These are phyloP conservation scores for Monopterus albus DNA, from an alignment of 2,113 vertebrate genomes.

Conservation along the genomic window DNA sequence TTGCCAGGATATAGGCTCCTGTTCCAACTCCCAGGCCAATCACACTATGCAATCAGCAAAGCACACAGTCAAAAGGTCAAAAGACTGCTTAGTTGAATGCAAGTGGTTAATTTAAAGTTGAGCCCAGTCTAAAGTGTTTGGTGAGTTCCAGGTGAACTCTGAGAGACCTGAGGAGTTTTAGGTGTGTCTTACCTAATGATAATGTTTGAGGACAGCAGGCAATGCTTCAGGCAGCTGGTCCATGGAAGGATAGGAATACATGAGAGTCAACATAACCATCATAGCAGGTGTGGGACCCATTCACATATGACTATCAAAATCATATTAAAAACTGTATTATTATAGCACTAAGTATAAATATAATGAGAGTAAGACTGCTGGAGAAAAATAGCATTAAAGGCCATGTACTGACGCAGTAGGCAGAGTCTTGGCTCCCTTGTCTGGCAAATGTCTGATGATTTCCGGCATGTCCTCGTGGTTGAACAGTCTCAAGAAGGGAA, in stretches of 20 bases:
- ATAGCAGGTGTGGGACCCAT: not conserved
- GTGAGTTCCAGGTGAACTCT: too few relatives aligned
- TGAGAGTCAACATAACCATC: slow-evolving; percentile 54
- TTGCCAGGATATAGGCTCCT: slow-evolving; percentile 90
- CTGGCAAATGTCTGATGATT: slow-evolving; percentile 91
- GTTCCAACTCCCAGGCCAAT: slow-evolving; percentile 94
- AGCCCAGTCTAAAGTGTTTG: not conserved
- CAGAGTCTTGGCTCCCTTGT: slow-evolving; percentile 89
- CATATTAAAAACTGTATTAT: not conserved
- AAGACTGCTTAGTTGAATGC: not conserved
- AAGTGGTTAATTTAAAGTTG: not conserved
- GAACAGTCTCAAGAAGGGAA: slow-evolving; percentile 87
- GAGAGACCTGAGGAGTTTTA: not conserved
- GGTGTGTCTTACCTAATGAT: slow-evolving; percentile 86
- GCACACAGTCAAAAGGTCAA: slow-evolving; percentile 14
- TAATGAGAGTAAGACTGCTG: not conserved
- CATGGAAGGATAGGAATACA: slow-evolving; percentile 92
- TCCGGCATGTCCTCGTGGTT: slow-evolving; percentile 94
- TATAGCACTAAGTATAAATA: not conserved
- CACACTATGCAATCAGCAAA: slow-evolving; percentile 85
- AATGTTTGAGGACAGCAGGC: slow-evolving; percentile 89
- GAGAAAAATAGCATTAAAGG: not conserved
- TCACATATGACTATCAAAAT: not conserved
- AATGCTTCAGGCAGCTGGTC: slow-evolving; percentile 93
- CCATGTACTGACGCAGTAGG: slow-evolving; percentile 83